Conservation (phyloP, 1,140 invertebrate genomes). For the Delia radicum region DNA sequence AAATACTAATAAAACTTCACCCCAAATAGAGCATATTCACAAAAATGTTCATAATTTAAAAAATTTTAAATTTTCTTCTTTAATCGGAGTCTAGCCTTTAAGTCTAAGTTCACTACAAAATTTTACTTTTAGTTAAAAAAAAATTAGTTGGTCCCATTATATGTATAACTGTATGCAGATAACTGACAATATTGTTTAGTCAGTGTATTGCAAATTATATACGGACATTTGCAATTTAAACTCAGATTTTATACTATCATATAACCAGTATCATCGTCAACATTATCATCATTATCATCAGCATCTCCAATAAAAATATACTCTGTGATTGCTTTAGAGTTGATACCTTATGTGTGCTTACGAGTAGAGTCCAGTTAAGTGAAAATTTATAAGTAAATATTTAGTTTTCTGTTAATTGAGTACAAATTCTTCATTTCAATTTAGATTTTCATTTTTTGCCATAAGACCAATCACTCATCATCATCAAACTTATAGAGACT, state of each 20-base stretch:
- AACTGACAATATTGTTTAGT: background rate
- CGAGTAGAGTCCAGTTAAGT: constrained; percentile 15
- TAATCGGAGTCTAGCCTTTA: too few species aligned
- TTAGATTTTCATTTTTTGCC: too few species aligned
- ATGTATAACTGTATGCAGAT: background rate
- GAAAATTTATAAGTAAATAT: constrained; percentile 24
- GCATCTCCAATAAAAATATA: background rate
- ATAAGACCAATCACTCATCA: background rate
- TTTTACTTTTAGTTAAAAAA: too few species aligned
- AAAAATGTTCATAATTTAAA: too few species aligned
- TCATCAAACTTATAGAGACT: background rate
- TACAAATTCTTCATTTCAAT: constrained; percentile 12
- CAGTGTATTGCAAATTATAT: constrained; percentile 18
- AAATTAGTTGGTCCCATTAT: background rate
- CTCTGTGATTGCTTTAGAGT: background rate
- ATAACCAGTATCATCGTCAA: background rate
- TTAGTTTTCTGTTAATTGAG: constrained; percentile 24
- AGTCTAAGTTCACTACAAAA: too few species aligned
- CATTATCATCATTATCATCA: background rate
- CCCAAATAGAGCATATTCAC: too few species aligned
- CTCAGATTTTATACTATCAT: background rate
- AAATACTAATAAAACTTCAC: too few species aligned
- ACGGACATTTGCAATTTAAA: constrained; percentile 17
- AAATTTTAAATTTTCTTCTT: too few species aligned
- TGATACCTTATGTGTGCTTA: background rate